phyloP scores from a whole-genome alignment of 2,888 invertebrate genomes.

The Callyntrura sp. region DNA sequence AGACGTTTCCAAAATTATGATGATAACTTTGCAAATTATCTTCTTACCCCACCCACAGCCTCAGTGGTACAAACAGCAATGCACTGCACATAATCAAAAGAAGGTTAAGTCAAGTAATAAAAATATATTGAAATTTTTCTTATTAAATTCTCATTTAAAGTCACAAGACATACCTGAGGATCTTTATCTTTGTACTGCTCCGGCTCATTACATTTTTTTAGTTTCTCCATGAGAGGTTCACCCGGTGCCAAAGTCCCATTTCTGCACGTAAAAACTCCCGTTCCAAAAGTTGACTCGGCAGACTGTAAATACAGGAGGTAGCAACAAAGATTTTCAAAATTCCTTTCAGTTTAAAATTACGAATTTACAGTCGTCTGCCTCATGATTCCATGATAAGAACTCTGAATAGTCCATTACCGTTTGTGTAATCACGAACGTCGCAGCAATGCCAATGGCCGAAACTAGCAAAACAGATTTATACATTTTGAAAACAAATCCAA shows the following conservation, averaged over 20 bases:
- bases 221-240: conserved; percentile 54
- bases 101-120: not conserved
- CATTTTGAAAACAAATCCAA: conserved; percentile 34
- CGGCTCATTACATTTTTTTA: conserved; percentile 60
- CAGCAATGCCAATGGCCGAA: conserved; percentile 9
- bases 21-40: not conserved
- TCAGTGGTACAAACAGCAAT: conserved; percentile 77
- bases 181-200: conserved; percentile 63
- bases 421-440: conserved; percentile 9
- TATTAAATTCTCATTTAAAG: not conserved
- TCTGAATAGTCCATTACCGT: no score
- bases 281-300: conserved; percentile 70
- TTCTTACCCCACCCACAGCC: conserved; percentile 76
- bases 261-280: conserved; percentile 64
- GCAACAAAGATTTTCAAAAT: not conserved
- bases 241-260: conserved; percentile 63
- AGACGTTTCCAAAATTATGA: not conserved
- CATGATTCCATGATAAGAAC: not conserved
- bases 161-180: conserved; percentile 59
- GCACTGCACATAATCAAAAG: conserved; percentile 60
- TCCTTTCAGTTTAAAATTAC: no score
- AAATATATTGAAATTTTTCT: not conserved
- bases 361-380: no score
- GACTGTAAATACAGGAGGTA: not conserved
- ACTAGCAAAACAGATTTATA: conserved; percentile 21